A percentile compares a stretch with the other conserved stretches of the same genome.
phyloP scores from a whole-genome alignment of 2,888 invertebrate species.

The Xestia c-nigrum region DNA sequence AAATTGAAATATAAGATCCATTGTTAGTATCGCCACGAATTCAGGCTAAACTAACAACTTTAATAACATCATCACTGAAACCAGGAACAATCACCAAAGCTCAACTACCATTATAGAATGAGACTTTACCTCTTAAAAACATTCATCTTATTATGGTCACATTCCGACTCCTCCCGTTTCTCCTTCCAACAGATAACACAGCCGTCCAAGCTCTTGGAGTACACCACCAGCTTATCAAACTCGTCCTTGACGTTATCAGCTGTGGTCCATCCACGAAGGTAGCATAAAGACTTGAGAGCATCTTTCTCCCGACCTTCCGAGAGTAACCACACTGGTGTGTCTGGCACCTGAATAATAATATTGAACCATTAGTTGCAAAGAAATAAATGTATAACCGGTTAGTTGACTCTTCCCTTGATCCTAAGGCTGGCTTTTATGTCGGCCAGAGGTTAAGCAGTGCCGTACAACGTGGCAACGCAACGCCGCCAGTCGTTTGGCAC shows the following conservation, averaged over 20 bases:
- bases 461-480: background rate
- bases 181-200: slow-evolving; percentile 81
- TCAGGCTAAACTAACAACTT: background rate
- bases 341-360: slow-evolving; percentile 84
- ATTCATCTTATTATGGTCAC: slow-evolving; percentile 81
- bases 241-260: slow-evolving; percentile 86
- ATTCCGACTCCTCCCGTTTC: slow-evolving; percentile 68
- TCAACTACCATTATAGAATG: background rate
- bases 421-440: background rate
- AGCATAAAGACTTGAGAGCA: slow-evolving; percentile 88
- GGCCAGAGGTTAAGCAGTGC: background rate
- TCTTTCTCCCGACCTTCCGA: slow-evolving; percentile 87
- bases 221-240: slow-evolving; percentile 81
- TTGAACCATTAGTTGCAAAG: background rate
- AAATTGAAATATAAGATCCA: background rate
- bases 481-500: background rate
- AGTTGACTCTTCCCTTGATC: too few species aligned
- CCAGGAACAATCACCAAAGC: background rate
- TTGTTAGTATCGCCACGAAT: background rate
- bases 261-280: slow-evolving; percentile 90
- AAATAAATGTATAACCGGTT: background rate
- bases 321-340: slow-evolving; percentile 90
- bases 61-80: background rate
- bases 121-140: slow-evolving; percentile 75
- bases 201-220: slow-evolving; percentile 80